Evolutionary conservation across 2,888 invertebrate genomes (phyloP).

Genomic region (Zygogramma bicolorata): DNA sequence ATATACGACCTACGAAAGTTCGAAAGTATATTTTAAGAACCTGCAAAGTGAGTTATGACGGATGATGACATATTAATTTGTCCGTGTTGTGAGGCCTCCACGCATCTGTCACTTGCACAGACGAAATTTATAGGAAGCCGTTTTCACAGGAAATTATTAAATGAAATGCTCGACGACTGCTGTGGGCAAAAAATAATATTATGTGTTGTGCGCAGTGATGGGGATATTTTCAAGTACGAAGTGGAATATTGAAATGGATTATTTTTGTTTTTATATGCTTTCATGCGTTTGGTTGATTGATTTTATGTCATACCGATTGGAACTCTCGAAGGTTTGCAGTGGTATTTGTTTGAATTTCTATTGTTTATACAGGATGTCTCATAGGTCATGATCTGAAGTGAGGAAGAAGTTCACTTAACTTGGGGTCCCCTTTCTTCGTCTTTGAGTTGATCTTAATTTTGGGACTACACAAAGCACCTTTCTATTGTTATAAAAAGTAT

Average conservation of each 20-base stretch:
- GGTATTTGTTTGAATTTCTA: too few species aligned
- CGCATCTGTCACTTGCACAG: constrained; percentile 40
- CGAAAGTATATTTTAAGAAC: constrained; percentile 28
- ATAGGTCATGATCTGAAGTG: too few species aligned
- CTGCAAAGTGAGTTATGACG: constrained; percentile 46
- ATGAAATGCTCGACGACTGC: background rate
- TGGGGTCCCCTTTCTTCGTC: too few species aligned
- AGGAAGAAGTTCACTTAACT: too few species aligned
- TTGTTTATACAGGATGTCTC: too few species aligned
- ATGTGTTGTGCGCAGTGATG: background rate
- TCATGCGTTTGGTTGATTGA: background rate
- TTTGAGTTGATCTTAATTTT: too few species aligned
- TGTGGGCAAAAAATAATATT: background rate
- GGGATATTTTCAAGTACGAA: background rate
- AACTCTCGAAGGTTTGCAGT: too few species aligned
- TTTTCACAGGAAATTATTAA: constrained; percentile 10
- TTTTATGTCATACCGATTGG: background rate
- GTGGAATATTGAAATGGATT: background rate
- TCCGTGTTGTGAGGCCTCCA: constrained; percentile 33
- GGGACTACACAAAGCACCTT: too few species aligned
- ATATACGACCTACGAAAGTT: background rate
- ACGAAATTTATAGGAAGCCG: constrained; percentile 18
- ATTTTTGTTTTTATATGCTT: background rate
- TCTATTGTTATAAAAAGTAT: too few species aligned
- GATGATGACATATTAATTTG: constrained; percentile 52